Percentiles rank a stretch among this genome's conserved stretches.
These are phyloP conservation scores for Plagodis pulveraria DNA, from an alignment of 2,888 invertebrate genomes.

Conservation along the genomic window DNA sequence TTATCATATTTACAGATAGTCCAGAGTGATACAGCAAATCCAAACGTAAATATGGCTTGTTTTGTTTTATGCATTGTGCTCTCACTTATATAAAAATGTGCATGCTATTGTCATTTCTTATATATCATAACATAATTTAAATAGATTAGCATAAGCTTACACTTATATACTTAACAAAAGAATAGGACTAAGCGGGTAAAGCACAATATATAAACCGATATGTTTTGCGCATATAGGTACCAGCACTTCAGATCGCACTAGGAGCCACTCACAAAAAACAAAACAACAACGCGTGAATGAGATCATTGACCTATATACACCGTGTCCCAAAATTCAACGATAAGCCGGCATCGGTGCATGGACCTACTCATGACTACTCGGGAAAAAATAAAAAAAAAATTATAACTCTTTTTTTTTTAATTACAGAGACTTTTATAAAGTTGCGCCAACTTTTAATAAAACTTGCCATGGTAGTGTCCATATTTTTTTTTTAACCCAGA, in stretches of 20 bases:
- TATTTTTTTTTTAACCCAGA: too few species aligned
- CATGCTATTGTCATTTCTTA: not conserved
- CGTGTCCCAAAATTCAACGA: too few species aligned
- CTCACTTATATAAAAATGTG: slow-evolving; percentile 7
- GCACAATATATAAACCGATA: slow-evolving; percentile 16
- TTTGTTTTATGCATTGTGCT: slow-evolving; percentile 18
- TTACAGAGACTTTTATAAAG: too few species aligned
- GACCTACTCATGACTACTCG: too few species aligned
- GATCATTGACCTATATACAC: too few species aligned
- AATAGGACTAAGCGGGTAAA: slow-evolving; percentile 8
- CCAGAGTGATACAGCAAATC: slow-evolving; percentile 20
- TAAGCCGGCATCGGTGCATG: too few species aligned
- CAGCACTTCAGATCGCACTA: slow-evolving; percentile 8
- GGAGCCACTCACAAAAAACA: slow-evolving; percentile 5
- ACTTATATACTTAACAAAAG: slow-evolving; percentile 5
- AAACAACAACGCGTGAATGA: slow-evolving; percentile 17
- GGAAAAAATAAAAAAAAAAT: too few species aligned
- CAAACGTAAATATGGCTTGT: slow-evolving; percentile 24
- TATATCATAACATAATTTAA: too few species aligned
- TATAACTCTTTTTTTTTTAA: too few species aligned
- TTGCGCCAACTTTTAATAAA: too few species aligned
- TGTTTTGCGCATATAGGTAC: slow-evolving; percentile 13
- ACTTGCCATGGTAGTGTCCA: too few species aligned
- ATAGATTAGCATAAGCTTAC: not conserved
- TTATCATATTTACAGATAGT: slow-evolving; percentile 36